Evolutionary conservation across 2,113 vertebrate genomes (phyloP).

Genomic region (Gorsachius goisagi): DNA sequence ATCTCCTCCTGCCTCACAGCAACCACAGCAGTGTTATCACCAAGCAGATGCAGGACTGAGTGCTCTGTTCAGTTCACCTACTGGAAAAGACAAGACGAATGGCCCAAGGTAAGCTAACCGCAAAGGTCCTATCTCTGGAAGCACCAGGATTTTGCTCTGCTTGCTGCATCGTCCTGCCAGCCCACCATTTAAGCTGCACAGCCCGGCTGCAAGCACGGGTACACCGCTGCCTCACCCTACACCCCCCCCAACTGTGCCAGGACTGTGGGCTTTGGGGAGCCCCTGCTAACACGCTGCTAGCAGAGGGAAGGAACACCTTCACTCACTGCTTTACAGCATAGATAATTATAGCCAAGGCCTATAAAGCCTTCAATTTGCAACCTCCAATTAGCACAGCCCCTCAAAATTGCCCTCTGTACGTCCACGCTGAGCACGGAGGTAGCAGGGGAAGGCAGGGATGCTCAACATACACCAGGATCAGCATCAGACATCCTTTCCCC

Average conservation of each 20-base stretch:
- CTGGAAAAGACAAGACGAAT: not conserved
- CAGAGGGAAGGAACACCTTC: not conserved
- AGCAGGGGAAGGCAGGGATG: not conserved
- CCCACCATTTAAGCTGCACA: not conserved
- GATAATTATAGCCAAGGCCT: not conserved
- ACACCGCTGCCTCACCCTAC: not conserved
- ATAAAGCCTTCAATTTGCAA: not conserved
- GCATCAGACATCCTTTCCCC: not conserved
- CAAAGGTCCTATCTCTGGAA: not conserved
- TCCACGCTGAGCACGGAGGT: not conserved
- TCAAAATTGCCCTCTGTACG: not conserved
- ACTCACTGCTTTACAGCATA: accelerated
- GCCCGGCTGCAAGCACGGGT: accelerated
- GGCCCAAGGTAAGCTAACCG: not conserved
- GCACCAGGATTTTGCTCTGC: not conserved
- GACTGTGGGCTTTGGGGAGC: not conserved
- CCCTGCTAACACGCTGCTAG: too few species aligned
- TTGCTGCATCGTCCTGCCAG: not conserved
- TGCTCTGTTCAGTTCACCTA: not conserved
- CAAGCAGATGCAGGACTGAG: not conserved
- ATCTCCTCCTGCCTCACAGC: not conserved
- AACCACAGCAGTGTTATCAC: not conserved
- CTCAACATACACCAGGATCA: not conserved
- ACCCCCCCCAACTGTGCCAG: not conserved
- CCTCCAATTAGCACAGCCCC: not conserved